Conservation (phyloP, 2,797 vertebrate genomes). For the Protosalanx chinensis region DNA sequence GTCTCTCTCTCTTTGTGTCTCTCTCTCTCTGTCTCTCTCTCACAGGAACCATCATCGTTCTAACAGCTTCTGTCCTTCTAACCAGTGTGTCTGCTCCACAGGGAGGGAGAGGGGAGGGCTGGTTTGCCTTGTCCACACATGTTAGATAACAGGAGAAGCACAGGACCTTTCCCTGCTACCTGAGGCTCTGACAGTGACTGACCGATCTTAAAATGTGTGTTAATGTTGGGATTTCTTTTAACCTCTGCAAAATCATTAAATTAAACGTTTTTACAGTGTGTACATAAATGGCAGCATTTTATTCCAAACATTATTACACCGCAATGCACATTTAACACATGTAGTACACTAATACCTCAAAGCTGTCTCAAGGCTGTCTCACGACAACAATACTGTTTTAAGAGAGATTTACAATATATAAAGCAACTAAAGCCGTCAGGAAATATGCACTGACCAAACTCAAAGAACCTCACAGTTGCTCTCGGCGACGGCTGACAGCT, state of each 20-base stretch:
- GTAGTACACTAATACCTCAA: neutral
- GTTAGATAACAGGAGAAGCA: constrained; percentile 56
- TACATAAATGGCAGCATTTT: neutral
- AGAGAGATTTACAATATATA: neutral
- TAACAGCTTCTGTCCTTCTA: neutral
- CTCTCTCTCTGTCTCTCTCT: constrained; percentile 5
- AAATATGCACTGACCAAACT: neutral
- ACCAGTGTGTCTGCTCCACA: constrained; percentile 49
- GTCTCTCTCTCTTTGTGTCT: neutral
- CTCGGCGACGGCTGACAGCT: constrained; percentile 39
- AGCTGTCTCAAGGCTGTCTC: no score
- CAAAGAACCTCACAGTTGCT: constrained; percentile 44
- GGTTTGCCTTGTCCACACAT: constrained; percentile 84
- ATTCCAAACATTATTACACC: neutral
- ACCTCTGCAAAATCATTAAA: constrained; percentile 12
- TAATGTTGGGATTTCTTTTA: constrained; percentile 16
- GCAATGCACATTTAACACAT: neutral
- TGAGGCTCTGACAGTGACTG: neutral
- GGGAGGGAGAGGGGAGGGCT: constrained; percentile 78
- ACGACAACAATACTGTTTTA: no score
- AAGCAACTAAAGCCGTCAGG: no score
- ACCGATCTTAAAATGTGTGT: neutral
- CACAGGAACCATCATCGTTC: neutral
- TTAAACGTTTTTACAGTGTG: constrained; percentile 34
- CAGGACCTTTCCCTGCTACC: neutral